These are phyloP conservation scores for Hirtodrosophila cameraria DNA, from an alignment of 2,888 invertebrate species.

Conservation along the genomic window DNA sequence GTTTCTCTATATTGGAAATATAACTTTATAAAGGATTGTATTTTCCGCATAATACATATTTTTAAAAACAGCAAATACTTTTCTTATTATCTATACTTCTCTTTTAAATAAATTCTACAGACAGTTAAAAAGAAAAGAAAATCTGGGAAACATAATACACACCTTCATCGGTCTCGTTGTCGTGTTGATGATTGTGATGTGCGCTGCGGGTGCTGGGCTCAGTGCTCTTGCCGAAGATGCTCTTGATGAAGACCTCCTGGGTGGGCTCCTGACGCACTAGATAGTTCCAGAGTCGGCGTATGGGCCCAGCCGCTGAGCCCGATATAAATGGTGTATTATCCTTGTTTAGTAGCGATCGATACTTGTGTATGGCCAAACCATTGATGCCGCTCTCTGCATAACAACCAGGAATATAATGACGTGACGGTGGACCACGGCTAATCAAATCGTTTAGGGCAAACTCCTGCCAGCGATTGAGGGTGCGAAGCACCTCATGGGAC, in stretches of 20 bases:
- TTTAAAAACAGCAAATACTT: too few relatives aligned
- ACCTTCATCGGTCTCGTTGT: conserved; percentile 82
- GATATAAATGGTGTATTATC: conserved; percentile 97
- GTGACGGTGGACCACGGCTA: conserved; percentile 90
- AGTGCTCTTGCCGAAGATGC: conserved; percentile 94
- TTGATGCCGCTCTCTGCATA: conserved; percentile 90
- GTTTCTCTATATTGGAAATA: too few relatives aligned
- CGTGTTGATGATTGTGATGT: conserved; percentile 59
- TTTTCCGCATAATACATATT: too few relatives aligned
- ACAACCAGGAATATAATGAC: conserved; percentile 94
- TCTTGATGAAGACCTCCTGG: conserved; percentile 97
- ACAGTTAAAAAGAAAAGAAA: conserved; percentile 33
- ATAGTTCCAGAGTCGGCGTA: conserved; percentile 95
- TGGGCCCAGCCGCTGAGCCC: conserved; percentile 89
- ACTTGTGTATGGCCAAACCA: conserved; percentile 96
- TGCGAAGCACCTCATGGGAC: conserved; percentile 94
- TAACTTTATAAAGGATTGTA: too few relatives aligned
- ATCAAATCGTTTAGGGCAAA: conserved; percentile 88
- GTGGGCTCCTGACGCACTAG: conserved; percentile 96
- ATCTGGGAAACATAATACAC: conserved; percentile 33
- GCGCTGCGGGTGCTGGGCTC: conserved; percentile 59
- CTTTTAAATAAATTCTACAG: background rate
- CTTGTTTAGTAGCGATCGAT: conserved; percentile 94
- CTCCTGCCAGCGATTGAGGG: conserved; percentile 95
- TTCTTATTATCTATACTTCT: too few relatives aligned